Conservation (phyloP, 1,140 invertebrate species). For the Xylocopa sonorina region DNA sequence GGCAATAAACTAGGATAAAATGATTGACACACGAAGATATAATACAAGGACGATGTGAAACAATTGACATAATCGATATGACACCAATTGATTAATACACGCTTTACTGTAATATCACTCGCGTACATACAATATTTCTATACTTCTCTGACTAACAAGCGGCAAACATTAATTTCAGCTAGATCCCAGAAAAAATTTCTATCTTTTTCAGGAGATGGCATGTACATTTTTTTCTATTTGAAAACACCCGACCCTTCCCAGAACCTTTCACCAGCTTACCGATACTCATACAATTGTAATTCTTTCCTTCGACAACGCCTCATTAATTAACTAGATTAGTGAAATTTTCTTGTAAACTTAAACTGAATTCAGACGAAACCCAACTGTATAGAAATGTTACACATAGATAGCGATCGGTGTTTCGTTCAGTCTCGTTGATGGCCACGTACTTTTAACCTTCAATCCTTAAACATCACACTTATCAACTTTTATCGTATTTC, state of each 20-base stretch:
- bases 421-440: slow-evolving; percentile 11
- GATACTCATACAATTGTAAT: slow-evolving; percentile 46
- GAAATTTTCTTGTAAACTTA: not conserved
- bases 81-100: slow-evolving; percentile 66
- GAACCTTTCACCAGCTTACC: slow-evolving; percentile 15
- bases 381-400: too few relatives aligned
- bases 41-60: slow-evolving; percentile 55
- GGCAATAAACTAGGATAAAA: not conserved
- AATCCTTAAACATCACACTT: too few relatives aligned
- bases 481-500: too few relatives aligned
- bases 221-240: slow-evolving; percentile 71
- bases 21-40: slow-evolving; percentile 3
- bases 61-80: slow-evolving; percentile 72
- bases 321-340: slow-evolving; percentile 47
- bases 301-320: slow-evolving; percentile 29
- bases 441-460: not conserved
- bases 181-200: slow-evolving; percentile 76
- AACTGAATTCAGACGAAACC: too few relatives aligned
- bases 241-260: slow-evolving; percentile 28
- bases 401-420: not conserved
- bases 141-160: slow-evolving; percentile 72
- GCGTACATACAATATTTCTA: too few relatives aligned
- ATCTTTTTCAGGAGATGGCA: slow-evolving; percentile 80
- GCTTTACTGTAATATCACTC: slow-evolving; percentile 67
- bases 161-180: slow-evolving; percentile 60